Percentiles rank a stretch among this genome's conserved stretches.
Evolutionary conservation across 2,797 vertebrate species (phyloP).

Genomic region (Syngnathus rostellatus): DNA sequence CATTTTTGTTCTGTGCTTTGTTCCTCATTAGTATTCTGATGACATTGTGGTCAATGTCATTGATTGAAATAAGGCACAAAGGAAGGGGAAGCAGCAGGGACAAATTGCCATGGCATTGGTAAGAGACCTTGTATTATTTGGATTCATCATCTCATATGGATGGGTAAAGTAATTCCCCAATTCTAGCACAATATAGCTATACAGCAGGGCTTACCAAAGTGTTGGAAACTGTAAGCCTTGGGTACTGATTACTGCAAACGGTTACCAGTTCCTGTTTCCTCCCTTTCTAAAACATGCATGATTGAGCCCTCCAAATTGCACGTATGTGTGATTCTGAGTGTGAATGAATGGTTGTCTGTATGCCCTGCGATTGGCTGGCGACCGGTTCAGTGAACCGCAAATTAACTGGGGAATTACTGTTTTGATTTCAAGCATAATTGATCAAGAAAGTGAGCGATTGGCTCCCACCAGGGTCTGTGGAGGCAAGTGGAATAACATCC

Average conservation of each 20-base stretch:
- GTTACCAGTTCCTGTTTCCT: too few relatives aligned
- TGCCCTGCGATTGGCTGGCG: too few relatives aligned
- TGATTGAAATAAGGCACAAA: conserved; percentile 17
- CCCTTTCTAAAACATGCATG: too few relatives aligned
- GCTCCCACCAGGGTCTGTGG: conserved; percentile 7
- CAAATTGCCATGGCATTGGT: neutral
- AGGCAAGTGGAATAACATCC: conserved; percentile 11
- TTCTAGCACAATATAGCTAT: neutral
- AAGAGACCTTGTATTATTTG: neutral
- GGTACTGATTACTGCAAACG: too few relatives aligned
- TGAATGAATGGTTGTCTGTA: too few relatives aligned
- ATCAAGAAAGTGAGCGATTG: conserved; percentile 2
- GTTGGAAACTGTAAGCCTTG: too few relatives aligned
- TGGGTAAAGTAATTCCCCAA: neutral
- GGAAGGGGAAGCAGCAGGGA: conserved; percentile 6
- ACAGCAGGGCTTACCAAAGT: too few relatives aligned
- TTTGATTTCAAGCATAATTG: neutral
- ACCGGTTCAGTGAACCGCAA: neutral
- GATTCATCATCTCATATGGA: neutral
- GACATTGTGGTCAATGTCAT: conserved; percentile 18
- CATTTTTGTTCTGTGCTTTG: conserved; percentile 18
- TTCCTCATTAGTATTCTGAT: conserved; percentile 24
- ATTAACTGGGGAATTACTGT: neutral
- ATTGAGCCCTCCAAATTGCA: too few relatives aligned
- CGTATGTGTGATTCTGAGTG: too few relatives aligned